Base-by-base conservation (phyloP, 1,140 invertebrate species). In the Listronotus bonariensis region DNA sequence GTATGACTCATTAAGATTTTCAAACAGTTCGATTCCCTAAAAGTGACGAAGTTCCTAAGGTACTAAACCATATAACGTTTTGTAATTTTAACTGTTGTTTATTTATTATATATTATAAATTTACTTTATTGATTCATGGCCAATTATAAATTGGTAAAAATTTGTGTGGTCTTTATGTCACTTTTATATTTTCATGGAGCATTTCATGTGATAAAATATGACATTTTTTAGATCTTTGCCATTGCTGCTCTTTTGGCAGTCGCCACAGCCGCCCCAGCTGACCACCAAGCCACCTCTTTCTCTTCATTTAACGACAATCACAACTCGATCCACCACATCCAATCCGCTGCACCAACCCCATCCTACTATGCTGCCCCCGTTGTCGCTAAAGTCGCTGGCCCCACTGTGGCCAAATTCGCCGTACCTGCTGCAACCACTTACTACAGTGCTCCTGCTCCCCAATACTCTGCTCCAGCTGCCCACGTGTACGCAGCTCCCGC, bases 271-370 rank as follows among this genome's bases (percentile, higher is more conserved):
- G 67, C 70, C 6, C 69, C 70, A 15, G 43, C 68, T 46, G 60
- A 68, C 18, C 66, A 70, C 34, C 68, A 32, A 12, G 55, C 55
- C 11, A 66, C 64, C 12, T 66, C 64, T 7, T 66, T 52, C 31
- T 40, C 36, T 15, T 32, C 26, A 14, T 66, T 53, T 48, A 66
- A 66, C 40, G 48, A 66, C 15, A 49, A 66, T 31, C 70, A 43
- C 57, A 66, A 63, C 57, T 65, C 62, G 34, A 75, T 79, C 6
- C 78, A 79, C 14, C 69, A 81, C 51, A 78, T 81, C 42, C 81
- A 81, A 66, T 75, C 81, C 46, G 79, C 79, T 32, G 52, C 52
- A 32, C 20, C 20, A 26, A 5, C 20, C 5, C 2, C 20, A 26
- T 26, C 20, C 20, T 26, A 26, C 20, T 26, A 26, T 5, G 20